Evolutionary conservation across 2,113 vertebrate genomes (phyloP), one percentile per base, ranked within the genome.

Genomic region (Lampris megalopsis): DNA sequence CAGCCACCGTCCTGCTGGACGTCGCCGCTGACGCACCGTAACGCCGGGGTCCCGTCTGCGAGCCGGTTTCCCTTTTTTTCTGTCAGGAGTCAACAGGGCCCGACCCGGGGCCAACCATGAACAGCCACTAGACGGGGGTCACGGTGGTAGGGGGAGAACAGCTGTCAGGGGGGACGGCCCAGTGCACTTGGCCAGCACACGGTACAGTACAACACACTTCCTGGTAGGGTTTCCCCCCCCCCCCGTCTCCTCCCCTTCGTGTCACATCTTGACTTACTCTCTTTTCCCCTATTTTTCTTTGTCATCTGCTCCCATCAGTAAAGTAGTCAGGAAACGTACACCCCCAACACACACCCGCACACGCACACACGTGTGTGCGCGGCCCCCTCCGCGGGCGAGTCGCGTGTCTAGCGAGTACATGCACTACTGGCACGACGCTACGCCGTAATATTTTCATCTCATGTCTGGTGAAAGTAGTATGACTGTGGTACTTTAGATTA

Each of bases 171-270:
- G 68, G 56, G 79, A 67, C 52, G 49, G 50, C 49, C 64, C 37
- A 6, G 41, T 8, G 76, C 73, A 79, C 54, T 66, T 61, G 68
- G 76, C 84, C 84, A 80, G 77, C n/a, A 63, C 69, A 35, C 58
- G 36, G 47, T 10, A 2, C n/a, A 63, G 45, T 36, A 9, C 59
- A 75, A 70, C 75, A 40, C 40, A 66, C 43, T 45, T 45, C 7
- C 43, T 45, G 63, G 68, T 58, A 0, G 65, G 54, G 35, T 13
- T 60, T 80, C n/a, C n/a, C 24, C 24, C 24, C 24, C 24, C 68
- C 35, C 71, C 66, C 13, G n/a, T 68, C 69, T 13, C 80, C 73
- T 75, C 66, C 84, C 69, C 50, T 76, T 52, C 35, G 42, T 81
- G 79, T 84, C 85, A 68, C 62, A 38, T 69, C 48, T 6, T 41